Conservation (phyloP, 1,140 invertebrate genomes). For the Zaprionus tsacasi region DNA sequence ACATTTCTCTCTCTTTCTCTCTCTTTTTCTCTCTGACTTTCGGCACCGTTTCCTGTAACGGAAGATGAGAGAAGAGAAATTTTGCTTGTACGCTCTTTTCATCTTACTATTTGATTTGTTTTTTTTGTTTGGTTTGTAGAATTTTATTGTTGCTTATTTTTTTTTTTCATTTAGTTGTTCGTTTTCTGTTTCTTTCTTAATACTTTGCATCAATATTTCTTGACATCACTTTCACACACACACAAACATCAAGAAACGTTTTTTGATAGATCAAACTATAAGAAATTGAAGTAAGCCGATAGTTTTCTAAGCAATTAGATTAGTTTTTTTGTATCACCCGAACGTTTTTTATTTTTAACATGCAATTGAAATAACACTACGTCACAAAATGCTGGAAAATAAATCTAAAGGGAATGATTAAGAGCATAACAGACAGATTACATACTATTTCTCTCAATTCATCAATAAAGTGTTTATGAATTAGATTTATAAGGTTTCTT, state of each 20-base stretch:
- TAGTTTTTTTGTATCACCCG: background rate
- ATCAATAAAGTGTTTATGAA: background rate
- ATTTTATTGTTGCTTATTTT: conserved; percentile 21
- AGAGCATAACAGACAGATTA: background rate
- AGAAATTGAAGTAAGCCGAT: conserved; percentile 11
- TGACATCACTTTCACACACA: conserved; percentile 30
- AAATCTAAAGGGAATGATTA: conserved; percentile 3
- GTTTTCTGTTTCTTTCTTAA: conserved; percentile 9
- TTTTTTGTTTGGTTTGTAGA: conserved; percentile 24
- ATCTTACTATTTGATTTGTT: conserved; percentile 37
- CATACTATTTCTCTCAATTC: background rate
- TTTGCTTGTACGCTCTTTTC: conserved; percentile 74
- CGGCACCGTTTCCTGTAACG: conserved; percentile 67
- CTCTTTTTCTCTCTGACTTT: conserved; percentile 38
- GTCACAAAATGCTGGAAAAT: conserved; percentile 17
- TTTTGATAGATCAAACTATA: conserved; percentile 18
- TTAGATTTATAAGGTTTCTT: background rate
- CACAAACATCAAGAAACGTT: conserved; percentile 12
- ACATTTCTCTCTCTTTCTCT: conserved; percentile 43
- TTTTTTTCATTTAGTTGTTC: conserved; percentile 20
- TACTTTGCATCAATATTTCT: background rate
- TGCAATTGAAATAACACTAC: conserved; percentile 11
- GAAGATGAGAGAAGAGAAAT: conserved; percentile 79
- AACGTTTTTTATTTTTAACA: background rate
- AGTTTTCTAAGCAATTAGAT: conserved; percentile 1